Conservation (phyloP, 2,888 invertebrate genomes). For the Leuctra nigra region DNA sequence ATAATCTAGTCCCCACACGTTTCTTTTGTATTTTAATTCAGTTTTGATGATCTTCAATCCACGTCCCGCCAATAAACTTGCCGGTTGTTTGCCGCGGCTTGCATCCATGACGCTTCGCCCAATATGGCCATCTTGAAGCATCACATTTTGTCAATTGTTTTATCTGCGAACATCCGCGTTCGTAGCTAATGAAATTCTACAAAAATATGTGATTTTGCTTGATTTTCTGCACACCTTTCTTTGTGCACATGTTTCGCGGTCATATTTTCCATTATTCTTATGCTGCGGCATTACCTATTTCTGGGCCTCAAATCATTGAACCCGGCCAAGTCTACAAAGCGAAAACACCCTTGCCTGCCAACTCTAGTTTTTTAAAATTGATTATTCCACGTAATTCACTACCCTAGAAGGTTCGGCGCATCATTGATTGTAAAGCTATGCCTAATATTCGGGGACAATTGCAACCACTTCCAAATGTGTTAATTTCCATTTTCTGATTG, state of each 20-base stretch:
- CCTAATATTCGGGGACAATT: conserved; percentile 14
- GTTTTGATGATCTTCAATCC: neutral
- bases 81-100: neutral
- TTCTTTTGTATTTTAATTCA: neutral
- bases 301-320: no score
- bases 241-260: neutral
- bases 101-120: neutral
- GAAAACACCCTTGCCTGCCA: neutral
- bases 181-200: neutral
- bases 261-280: no score
- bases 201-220: neutral
- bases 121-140: conserved; percentile 1
- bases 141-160: neutral
- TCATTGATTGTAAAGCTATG: neutral
- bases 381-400: no score
- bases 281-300: no score
- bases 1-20: neutral
- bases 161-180: neutral
- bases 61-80: neutral
- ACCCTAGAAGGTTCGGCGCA: neutral
- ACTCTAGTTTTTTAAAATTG: no score
- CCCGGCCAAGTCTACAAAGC: neutral
- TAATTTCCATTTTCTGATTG: neutral
- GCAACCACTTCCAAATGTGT: conserved; percentile 22
- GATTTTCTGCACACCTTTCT: neutral